Evolutionary conservation across 1,140 invertebrate genomes (phyloP).

Genomic region (Helicoverpa armigera): DNA sequence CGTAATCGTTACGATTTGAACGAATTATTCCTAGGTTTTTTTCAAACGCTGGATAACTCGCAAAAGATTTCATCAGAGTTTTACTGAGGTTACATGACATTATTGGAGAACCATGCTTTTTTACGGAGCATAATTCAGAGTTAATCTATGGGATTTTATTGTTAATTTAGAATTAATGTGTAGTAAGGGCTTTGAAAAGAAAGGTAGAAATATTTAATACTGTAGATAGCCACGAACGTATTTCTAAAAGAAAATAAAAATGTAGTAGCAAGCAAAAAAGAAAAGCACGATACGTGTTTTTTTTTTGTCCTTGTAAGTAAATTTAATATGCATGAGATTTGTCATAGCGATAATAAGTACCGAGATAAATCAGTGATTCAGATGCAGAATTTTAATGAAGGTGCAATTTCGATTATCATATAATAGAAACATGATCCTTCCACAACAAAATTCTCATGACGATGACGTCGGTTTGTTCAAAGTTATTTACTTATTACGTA

Average conservation of each 20-base stretch:
- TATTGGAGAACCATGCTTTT: no score
- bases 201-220: no score
- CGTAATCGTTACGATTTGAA: slow-evolving; percentile 7
- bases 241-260: no score
- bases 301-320: not conserved
- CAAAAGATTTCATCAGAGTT: not conserved
- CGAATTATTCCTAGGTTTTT: slow-evolving; percentile 1
- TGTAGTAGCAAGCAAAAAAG: not conserved
- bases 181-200: no score
- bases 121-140: no score
- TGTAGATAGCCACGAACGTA: no score
- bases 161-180: no score
- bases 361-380: slow-evolving; percentile 12
- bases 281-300: not conserved
- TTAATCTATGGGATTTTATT: no score
- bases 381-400: slow-evolving; percentile 3
- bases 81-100: not conserved
- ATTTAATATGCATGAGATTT: slow-evolving; percentile 8
- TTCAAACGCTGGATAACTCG: not conserved
- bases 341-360: not conserved
- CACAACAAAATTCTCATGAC: not conserved
- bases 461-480: not conserved
- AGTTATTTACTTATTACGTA: not conserved
- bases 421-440: not conserved
- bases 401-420: slow-evolving; percentile 20